Base-by-base conservation (phyloP, 92 coral and sea anemone species). In the Virgularia gustaviana region DNA sequence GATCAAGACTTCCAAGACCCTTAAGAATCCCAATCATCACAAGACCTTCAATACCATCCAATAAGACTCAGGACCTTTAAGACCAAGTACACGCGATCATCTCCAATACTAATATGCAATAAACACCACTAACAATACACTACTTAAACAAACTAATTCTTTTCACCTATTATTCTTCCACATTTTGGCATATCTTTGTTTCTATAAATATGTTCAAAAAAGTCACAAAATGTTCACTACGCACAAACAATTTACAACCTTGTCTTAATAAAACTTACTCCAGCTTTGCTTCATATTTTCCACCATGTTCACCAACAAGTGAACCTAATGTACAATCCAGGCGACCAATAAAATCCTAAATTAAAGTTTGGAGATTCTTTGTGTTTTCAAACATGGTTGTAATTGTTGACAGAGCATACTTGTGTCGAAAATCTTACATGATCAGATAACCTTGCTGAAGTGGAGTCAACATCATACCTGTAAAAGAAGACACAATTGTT, bases 401-500 rank as follows among this genome's bases (percentile, higher is more conserved):
- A 1, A 9, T 22, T 16, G 2, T 23, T n/a, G n/a, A n/a, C n/a
- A n/a, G n/a, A n/a, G n/a, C n/a, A n/a, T n/a, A n/a, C n/a, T n/a
- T n/a, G n/a, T 41, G 16, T 41, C 13, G 1, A 30, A 58, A 4
- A 23, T 59, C 96, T 82, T 65, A 91, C 97, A 60, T 91, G 97
- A 72, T 91, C 90, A 63, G 88, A 78, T 41, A 91, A 80, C 49
- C 73, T 82, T 36, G 90, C 43, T 34, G 97, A 89, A 64, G 81
- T 85, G 43, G 83, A 89, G 49, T 91, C 97, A 54, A 89, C 77
- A 55, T 91, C 97, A 86, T 86, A 91, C 66, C 97, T 90, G 62
- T 47, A 31, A 30, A 28, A 68, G 20, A 68, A 6, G 23, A 44
- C n/a, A 72, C 19, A 71, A 10, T 25, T 53, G 47, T 44, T 32